Evolutionary conservation across 2,797 vertebrate species (phyloP).

Genomic region (Sternarchorhynchus goeldii): DNA sequence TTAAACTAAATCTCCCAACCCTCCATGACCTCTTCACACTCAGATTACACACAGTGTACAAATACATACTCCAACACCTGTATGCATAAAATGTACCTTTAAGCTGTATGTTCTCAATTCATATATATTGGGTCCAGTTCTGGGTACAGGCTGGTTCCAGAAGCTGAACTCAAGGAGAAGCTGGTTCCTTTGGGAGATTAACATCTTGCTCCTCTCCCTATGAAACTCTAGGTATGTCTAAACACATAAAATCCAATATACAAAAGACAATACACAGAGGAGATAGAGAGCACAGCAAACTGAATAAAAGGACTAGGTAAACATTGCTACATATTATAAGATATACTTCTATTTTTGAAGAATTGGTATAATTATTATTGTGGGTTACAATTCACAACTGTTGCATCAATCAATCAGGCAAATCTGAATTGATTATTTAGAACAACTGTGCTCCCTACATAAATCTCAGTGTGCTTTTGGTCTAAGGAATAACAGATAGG

Average conservation of each 20-base stretch:
- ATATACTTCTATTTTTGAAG: too few relatives aligned
- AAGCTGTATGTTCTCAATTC: constrained; percentile 91
- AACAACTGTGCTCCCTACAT: too few relatives aligned
- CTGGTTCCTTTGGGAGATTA: constrained; percentile 90
- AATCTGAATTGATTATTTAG: too few relatives aligned
- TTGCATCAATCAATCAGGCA: too few relatives aligned
- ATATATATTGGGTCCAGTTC: constrained; percentile 90
- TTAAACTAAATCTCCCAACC: constrained; percentile 6
- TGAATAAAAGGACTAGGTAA: too few relatives aligned
- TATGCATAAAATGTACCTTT: constrained; percentile 73
- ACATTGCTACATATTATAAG: too few relatives aligned
- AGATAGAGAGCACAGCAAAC: background rate
- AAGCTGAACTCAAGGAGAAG: constrained; percentile 96
- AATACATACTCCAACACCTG: background rate
- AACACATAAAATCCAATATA: background rate
- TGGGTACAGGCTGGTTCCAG: constrained; percentile 92
- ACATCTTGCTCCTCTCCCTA: constrained; percentile 89
- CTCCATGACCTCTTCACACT: background rate
- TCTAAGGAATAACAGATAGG: too few relatives aligned
- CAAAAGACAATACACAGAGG: background rate
- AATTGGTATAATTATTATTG: too few relatives aligned
- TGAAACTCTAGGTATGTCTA: constrained; percentile 91
- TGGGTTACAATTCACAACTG: too few relatives aligned
- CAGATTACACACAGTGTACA: too few relatives aligned
- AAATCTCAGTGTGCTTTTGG: too few relatives aligned